Conservation (phyloP, 2,797 vertebrate genomes). For the Trematomus bernacchii region DNA sequence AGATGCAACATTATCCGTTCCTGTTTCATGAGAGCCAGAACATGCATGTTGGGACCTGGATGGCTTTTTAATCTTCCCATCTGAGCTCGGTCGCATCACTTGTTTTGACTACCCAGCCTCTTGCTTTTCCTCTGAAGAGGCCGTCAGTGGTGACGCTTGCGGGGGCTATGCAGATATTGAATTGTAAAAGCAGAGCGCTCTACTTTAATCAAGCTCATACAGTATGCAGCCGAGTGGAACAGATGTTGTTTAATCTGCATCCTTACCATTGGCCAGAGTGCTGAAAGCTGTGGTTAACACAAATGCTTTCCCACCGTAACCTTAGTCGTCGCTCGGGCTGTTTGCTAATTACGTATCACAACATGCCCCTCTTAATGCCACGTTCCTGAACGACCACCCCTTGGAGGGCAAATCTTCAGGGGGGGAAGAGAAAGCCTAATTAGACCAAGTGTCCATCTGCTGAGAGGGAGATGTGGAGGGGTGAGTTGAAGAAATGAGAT, state of each 20-base stretch:
- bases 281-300: slow-evolving; percentile 64
- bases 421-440: slow-evolving; percentile 61
- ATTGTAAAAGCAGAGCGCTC: slow-evolving; percentile 37
- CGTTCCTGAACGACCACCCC: slow-evolving; percentile 38
- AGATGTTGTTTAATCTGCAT: slow-evolving; percentile 70
- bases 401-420: slow-evolving; percentile 37
- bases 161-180: slow-evolving; percentile 32
- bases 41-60: slow-evolving; percentile 68
- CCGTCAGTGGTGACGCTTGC: slow-evolving; percentile 1
- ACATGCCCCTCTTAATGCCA: slow-evolving; percentile 52
- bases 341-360: slow-evolving; percentile 71
- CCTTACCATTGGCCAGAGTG: slow-evolving; percentile 44
- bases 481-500: slow-evolving; percentile 54
- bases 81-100: slow-evolving; percentile 70
- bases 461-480: slow-evolving; percentile 43
- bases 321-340: slow-evolving; percentile 44
- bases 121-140: slow-evolving; percentile 29
- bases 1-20: background rate
- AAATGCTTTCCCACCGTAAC: slow-evolving; percentile 43
- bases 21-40: slow-evolving; percentile 30
- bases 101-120: slow-evolving; percentile 76
- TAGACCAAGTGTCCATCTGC: slow-evolving; percentile 70
- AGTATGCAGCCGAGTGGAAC: slow-evolving; percentile 41
- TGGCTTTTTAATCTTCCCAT: slow-evolving; percentile 66
- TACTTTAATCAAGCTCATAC: slow-evolving; percentile 57